These are phyloP conservation scores for Ammodramus savannarum DNA, from an alignment of 2,113 vertebrate genomes.

Conservation along the genomic window DNA sequence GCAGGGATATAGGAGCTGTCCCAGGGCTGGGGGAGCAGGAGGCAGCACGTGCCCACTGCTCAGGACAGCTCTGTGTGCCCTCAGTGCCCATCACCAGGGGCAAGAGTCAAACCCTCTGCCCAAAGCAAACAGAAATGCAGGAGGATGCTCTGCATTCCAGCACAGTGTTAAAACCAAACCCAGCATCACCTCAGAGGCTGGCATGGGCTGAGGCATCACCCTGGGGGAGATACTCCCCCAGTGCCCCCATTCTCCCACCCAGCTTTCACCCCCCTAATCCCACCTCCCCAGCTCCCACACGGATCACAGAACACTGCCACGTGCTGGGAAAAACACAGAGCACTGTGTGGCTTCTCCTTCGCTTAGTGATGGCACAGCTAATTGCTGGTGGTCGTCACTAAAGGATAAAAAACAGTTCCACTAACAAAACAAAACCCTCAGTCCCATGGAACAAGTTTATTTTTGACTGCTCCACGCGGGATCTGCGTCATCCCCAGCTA, in stretches of 20 bases:
- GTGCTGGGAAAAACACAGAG: background rate
- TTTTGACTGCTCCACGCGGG: background rate
- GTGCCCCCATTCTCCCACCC: background rate
- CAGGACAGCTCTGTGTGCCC: no score
- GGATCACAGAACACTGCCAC: background rate
- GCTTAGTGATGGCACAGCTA: background rate
- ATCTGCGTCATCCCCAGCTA: conserved; percentile 12
- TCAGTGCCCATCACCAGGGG: background rate
- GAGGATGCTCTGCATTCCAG: background rate
- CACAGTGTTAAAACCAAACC: background rate
- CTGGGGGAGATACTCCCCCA: background rate
- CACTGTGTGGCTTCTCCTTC: background rate
- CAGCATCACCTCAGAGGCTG: background rate
- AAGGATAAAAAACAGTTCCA: background rate
- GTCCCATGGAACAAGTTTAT: background rate
- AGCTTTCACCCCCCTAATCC: background rate
- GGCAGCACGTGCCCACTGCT: fast-evolving
- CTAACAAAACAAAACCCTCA: background rate
- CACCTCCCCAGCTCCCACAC: background rate
- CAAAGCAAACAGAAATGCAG: background rate
- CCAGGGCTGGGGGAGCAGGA: background rate
- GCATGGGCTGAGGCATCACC: background rate
- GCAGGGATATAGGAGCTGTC: background rate
- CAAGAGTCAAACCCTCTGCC: background rate
- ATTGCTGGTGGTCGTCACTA: background rate